Conservation (phyloP, 2,888 invertebrate genomes). For the Cryptus armator region DNA sequence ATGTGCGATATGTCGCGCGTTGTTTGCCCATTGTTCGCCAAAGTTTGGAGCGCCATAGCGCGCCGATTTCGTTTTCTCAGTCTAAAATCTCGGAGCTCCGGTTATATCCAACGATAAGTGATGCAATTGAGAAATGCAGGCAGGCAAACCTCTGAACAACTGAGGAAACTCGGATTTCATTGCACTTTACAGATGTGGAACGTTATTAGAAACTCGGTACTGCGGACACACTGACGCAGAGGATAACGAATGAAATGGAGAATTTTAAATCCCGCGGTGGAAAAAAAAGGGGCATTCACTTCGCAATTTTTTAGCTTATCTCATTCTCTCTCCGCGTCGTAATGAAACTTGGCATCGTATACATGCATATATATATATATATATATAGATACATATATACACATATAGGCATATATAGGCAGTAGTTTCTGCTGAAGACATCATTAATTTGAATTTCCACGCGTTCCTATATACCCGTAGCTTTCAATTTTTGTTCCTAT, state of each 20-base stretch:
- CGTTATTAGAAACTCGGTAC: not conserved
- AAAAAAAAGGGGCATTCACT: conserved; percentile 17
- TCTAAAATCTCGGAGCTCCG: not conserved
- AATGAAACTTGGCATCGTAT: not conserved
- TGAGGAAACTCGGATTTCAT: conserved; percentile 29
- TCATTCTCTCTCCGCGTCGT: not conserved
- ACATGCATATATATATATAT: conserved; percentile 5
- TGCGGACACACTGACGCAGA: not conserved
- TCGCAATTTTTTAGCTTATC: conserved; percentile 30
- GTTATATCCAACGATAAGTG: conserved; percentile 17
- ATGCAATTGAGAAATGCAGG: conserved; percentile 41
- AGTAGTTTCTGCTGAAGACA: conserved; percentile 42
- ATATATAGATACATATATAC: conserved; percentile 1
- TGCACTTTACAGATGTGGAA: conserved; percentile 4
- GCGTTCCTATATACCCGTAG: conserved; percentile 1
- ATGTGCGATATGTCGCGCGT: conserved; percentile 23
- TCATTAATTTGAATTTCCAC: conserved; percentile 56
- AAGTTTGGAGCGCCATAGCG: not conserved
- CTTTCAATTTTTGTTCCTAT: conserved; percentile 38
- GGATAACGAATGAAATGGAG: not conserved
- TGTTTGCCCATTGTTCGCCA: conserved; percentile 29
- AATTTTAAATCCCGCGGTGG: not conserved
- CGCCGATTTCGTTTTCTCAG: conserved; percentile 11
- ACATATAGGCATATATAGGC: not conserved
- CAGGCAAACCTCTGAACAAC: not conserved